Evolutionary conservation across 2,888 invertebrate genomes (phyloP).

Genomic region (Labia minor): DNA sequence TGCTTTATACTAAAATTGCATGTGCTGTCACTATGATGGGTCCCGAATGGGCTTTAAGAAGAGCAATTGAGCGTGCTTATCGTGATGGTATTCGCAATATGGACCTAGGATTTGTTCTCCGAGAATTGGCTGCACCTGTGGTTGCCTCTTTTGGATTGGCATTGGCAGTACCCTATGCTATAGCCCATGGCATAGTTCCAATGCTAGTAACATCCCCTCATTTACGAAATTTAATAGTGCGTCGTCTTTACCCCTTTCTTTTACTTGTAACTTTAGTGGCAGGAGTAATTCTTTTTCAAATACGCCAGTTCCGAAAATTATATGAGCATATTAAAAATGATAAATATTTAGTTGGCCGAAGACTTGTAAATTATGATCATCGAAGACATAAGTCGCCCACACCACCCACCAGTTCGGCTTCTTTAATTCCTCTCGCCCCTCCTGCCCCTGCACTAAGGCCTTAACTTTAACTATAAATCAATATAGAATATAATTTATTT

Average conservation of each 20-base stretch:
- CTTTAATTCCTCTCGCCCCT: neutral
- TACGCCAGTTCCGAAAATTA: conserved; percentile 83
- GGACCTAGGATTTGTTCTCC: conserved; percentile 75
- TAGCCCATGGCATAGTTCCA: conserved; percentile 67
- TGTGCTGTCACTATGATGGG: conserved; percentile 97
- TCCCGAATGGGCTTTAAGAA: conserved; percentile 86
- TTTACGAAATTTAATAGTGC: conserved; percentile 62
- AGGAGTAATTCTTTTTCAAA: conserved; percentile 69
- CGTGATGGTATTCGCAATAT: conserved; percentile 88
- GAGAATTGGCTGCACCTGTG: conserved; percentile 79
- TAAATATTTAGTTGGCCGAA: conserved; percentile 92
- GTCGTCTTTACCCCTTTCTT: conserved; percentile 82
- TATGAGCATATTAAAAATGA: conserved; percentile 99
- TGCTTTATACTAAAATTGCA: conserved; percentile 93
- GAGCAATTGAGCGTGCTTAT: conserved; percentile 86
- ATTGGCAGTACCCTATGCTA: conserved; percentile 84
- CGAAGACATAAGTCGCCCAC: conserved; percentile 44
- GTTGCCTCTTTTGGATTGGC: conserved; percentile 80
- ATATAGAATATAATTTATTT: neutral
- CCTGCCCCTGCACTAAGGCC: neutral
- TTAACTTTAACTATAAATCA: neutral
- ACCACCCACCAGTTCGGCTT: neutral
- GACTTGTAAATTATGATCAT: conserved; percentile 94
- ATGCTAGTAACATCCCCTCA: conserved; percentile 52
- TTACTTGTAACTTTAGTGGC: conserved; percentile 58